Evolutionary conservation across 2,113 vertebrate genomes (phyloP).

Genomic region (Hyaena hyaena): DNA sequence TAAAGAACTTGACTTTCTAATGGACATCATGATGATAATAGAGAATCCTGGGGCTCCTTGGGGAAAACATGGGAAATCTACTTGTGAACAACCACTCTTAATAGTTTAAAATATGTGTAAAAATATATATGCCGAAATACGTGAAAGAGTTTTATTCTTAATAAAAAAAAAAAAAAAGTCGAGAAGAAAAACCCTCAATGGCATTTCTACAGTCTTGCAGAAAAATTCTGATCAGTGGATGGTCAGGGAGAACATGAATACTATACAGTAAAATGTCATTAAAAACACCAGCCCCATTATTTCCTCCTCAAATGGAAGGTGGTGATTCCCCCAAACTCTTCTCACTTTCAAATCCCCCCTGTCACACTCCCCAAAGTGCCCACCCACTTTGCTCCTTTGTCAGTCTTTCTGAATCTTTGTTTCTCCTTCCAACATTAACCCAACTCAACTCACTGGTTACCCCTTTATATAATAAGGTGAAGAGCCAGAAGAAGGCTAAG

Average conservation of each 20-base stretch:
- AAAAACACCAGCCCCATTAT: not conserved
- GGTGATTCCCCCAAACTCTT: not conserved
- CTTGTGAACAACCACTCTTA: not conserved
- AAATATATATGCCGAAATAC: not conserved
- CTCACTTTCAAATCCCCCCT: not conserved
- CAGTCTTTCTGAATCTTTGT: not conserved
- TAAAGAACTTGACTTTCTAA: not conserved
- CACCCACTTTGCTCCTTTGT: not conserved
- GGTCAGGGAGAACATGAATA: not conserved
- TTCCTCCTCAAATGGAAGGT: not conserved
- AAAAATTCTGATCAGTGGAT: not conserved
- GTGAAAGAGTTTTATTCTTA: not conserved
- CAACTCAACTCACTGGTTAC: not conserved
- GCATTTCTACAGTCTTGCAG: not conserved
- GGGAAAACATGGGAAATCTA: not conserved
- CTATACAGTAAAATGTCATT: not conserved
- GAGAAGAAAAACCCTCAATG: not conserved
- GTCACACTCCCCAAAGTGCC: not conserved
- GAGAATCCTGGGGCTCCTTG: not conserved
- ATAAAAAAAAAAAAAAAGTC: not conserved
- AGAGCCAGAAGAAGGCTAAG: not conserved
- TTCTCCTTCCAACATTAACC: not conserved
- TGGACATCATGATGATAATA: not conserved
- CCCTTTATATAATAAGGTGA: not conserved
- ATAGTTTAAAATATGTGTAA: not conserved